Conservation (phyloP, 2,888 invertebrate genomes). For the Sphinx pinastri region DNA sequence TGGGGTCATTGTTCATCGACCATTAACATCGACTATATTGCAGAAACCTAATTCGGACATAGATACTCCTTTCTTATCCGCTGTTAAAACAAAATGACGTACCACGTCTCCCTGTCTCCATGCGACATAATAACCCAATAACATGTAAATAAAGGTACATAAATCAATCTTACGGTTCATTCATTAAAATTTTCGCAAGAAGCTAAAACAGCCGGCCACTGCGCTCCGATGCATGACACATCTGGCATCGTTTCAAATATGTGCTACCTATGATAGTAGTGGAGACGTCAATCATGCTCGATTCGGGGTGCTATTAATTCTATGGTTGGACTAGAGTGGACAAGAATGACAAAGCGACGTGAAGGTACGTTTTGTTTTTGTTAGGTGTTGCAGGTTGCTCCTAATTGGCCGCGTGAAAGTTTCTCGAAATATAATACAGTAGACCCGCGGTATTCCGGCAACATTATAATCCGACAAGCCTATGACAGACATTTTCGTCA, state of each 20-base stretch:
- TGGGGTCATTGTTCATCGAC: too few species aligned
- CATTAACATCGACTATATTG: too few species aligned
- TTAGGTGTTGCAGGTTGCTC: too few species aligned
- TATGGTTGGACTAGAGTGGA: background rate
- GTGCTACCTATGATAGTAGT: slow-evolving; percentile 30
- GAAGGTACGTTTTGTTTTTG: too few species aligned
- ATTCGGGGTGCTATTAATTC: slow-evolving; percentile 4
- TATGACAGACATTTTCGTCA: too few species aligned
- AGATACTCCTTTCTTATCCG: too few species aligned
- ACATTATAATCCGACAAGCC: too few species aligned
- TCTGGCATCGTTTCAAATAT: slow-evolving; percentile 57
- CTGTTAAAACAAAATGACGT: background rate
- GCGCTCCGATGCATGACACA: slow-evolving; percentile 45
- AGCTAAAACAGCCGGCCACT: slow-evolving; percentile 42
- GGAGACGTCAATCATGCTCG: slow-evolving; percentile 18
- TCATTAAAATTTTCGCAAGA: slow-evolving; percentile 49
- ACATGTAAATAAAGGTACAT: slow-evolving; percentile 28
- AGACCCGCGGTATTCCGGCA: too few species aligned
- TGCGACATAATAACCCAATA: background rate
- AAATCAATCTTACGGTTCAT: slow-evolving; percentile 38
- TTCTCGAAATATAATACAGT: too few species aligned
- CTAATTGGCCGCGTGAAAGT: too few species aligned
- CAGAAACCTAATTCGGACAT: too few species aligned
- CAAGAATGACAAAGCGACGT: background rate
- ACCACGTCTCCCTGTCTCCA: background rate